These are phyloP conservation scores for Pollenia angustigena DNA, from an alignment of 2,888 invertebrate genomes.

Conservation along the genomic window DNA sequence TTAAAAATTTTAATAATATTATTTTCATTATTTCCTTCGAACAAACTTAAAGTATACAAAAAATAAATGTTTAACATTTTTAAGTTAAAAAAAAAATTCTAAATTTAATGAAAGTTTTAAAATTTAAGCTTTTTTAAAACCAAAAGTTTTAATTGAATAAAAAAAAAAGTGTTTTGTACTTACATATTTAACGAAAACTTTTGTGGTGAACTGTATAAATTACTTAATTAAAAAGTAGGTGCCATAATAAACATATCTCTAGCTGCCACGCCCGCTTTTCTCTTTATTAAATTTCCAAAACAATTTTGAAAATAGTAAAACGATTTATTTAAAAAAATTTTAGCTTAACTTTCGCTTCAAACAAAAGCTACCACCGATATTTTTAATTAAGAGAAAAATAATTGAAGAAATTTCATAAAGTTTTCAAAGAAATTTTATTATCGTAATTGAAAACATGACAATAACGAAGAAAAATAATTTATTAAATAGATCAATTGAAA, in stretches of 20 bases:
- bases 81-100: constrained; percentile 27
- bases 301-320: not conserved
- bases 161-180: constrained; percentile 43
- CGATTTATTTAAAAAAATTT: not conserved
- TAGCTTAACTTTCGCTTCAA: constrained; percentile 11
- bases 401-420: constrained; percentile 17
- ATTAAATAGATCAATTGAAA: constrained; percentile 70
- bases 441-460: constrained; percentile 39
- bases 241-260: constrained; percentile 76
- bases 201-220: constrained; percentile 25
- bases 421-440: not conserved
- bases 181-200: constrained; percentile 10
- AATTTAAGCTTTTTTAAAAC: not conserved
- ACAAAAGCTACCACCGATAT: constrained; percentile 61
- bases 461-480: constrained; percentile 62
- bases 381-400: not conserved
- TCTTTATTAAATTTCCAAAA: not conserved
- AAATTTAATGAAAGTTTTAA: not conserved
- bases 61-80: constrained; percentile 61
- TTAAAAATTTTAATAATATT: not conserved
- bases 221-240: constrained; percentile 64
- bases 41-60: constrained; percentile 51
- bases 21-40: constrained; percentile 4
- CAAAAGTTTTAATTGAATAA: not conserved
- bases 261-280: constrained; percentile 76